These are phyloP conservation scores for Zaprionus africanus DNA, from an alignment of 1,140 invertebrate species.

Conservation along the genomic window DNA sequence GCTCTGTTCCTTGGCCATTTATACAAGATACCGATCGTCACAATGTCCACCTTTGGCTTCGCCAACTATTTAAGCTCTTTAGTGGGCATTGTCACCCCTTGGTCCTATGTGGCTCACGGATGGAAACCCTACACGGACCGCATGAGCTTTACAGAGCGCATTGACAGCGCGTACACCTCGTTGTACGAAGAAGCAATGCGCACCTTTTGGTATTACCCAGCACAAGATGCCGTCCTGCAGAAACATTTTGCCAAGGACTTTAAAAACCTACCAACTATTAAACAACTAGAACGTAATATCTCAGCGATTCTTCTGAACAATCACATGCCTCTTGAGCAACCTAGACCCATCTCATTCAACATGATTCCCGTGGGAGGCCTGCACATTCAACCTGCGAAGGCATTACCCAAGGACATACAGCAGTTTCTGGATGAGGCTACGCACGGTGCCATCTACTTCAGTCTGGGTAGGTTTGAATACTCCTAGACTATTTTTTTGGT, in stretches of 20 bases:
- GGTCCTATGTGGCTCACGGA: slow-evolving; percentile 78
- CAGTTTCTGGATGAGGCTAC: slow-evolving; percentile 83
- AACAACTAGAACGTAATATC: slow-evolving; percentile 85
- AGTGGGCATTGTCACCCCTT: slow-evolving; percentile 70
- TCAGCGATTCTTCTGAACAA: slow-evolving; percentile 85
- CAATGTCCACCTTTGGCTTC: slow-evolving; percentile 71
- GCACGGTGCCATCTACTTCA: slow-evolving; percentile 87
- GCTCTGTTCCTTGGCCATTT: slow-evolving; percentile 80
- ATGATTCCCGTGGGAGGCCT: slow-evolving; percentile 85
- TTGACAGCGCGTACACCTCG: slow-evolving; percentile 54
- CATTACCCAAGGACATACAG: slow-evolving; percentile 74
- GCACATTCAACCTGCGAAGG: slow-evolving; percentile 83
- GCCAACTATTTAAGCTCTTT: slow-evolving; percentile 73
- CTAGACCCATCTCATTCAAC: slow-evolving; percentile 84
- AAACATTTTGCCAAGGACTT: slow-evolving; percentile 67
- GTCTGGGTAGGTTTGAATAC: slow-evolving; percentile 82
- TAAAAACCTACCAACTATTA: slow-evolving; percentile 72
- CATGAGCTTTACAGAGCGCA: slow-evolving; percentile 83
- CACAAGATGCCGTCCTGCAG: slow-evolving; percentile 67
- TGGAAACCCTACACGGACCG: slow-evolving; percentile 62
- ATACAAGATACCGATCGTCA: slow-evolving; percentile 82
- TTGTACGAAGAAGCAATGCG: slow-evolving; percentile 55
- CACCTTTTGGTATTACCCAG: slow-evolving; percentile 61
- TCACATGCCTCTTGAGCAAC: slow-evolving; percentile 84
- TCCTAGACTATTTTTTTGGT: too few species aligned